Percentiles rank a stretch among this genome's conserved stretches.
phyloP scores from a whole-genome alignment of 2,113 vertebrate genomes.

The Sylvilagus bachmani region DNA sequence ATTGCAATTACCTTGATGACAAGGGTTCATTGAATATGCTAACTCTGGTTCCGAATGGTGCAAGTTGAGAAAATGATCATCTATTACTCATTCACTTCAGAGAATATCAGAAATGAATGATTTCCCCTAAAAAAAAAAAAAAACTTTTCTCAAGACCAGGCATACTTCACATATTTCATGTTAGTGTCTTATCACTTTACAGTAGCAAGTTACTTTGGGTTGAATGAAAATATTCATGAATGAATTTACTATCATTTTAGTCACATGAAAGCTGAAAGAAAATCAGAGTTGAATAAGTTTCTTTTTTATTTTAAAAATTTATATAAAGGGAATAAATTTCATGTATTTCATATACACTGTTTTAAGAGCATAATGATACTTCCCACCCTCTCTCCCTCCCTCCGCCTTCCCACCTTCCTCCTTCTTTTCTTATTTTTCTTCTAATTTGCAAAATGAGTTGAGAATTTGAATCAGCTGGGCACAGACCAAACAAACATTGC shows the following conservation, averaged over 20 bases:
- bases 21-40: not conserved
- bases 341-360: no score
- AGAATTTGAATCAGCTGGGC: not conserved
- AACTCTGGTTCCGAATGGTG: conserved; percentile 54
- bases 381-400: no score
- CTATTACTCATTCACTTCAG: conserved; percentile 18
- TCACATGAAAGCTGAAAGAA: not conserved
- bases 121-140: conserved; percentile 34
- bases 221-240: not conserved
- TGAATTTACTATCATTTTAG: not conserved
- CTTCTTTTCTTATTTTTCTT: no score
- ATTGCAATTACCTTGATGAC: not conserved
- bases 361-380: no score
- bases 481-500: fast-evolving
- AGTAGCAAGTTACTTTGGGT: not conserved
- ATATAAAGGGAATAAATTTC: no score
- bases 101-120: not conserved
- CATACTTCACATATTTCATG: not conserved
- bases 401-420: no score
- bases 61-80: conserved; percentile 25
- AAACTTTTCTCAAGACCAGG: not conserved
- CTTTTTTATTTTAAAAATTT: no score
- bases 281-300: not conserved
- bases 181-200: conserved; percentile 22
- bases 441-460: no score